Conservation (phyloP, 2,888 invertebrate species). For the Eupithecia centaureata region DNA sequence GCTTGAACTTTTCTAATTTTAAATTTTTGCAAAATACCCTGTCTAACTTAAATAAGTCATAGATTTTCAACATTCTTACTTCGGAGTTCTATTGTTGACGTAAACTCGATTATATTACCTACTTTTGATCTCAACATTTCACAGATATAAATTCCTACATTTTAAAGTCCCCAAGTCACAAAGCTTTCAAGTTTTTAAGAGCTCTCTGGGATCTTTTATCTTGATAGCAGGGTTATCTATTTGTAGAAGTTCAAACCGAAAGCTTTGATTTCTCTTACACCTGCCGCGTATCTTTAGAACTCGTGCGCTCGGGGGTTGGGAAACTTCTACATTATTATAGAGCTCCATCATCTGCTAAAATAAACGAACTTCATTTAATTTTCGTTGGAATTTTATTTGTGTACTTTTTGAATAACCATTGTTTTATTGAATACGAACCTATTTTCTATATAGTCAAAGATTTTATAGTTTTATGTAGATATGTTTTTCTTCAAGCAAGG, state of each 20-base stretch:
- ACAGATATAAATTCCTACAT: constrained; percentile 36
- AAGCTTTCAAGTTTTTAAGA: constrained; percentile 42
- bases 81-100: constrained; percentile 22
- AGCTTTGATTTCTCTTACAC: constrained; percentile 40
- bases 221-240: constrained; percentile 43
- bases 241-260: constrained; percentile 38
- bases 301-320: background rate
- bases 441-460: too few relatives aligned
- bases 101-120: constrained; percentile 35
- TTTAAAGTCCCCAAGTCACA: constrained; percentile 43
- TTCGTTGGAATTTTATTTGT: background rate
- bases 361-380: background rate
- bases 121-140: constrained; percentile 36
- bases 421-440: background rate
- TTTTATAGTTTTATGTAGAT: background rate
- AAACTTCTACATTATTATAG: constrained; percentile 4
- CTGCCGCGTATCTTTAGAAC: constrained; percentile 23
- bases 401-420: background rate
- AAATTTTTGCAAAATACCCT: constrained; percentile 38
- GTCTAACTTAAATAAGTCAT: background rate
- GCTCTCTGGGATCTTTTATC: constrained; percentile 45
- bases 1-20: constrained; percentile 47
- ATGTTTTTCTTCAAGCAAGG: background rate
- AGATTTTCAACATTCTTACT: background rate
- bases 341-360: background rate